These are phyloP conservation scores for Syrmaticus mikado DNA, from an alignment of 2,113 vertebrate genomes.

Conservation along the genomic window DNA sequence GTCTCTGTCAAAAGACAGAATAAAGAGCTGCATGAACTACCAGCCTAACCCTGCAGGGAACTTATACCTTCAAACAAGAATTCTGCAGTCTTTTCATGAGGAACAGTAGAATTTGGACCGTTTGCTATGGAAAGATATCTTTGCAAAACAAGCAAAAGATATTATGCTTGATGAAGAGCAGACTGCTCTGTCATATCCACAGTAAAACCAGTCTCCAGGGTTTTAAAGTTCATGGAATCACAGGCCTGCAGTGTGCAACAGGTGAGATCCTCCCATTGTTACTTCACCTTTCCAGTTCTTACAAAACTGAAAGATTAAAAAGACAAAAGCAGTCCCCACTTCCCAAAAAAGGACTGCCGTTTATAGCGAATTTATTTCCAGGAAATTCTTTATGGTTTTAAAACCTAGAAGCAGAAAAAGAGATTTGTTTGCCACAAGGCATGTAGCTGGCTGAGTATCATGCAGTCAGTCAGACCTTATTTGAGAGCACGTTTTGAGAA, in stretches of 20 bases:
- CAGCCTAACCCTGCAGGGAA: not conserved
- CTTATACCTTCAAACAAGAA: not conserved
- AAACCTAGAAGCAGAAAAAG: not conserved
- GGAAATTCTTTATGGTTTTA: not conserved
- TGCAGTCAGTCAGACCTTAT: not conserved
- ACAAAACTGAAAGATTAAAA: not conserved
- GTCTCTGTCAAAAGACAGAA: not conserved
- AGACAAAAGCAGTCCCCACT: not conserved
- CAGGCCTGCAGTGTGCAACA: not conserved
- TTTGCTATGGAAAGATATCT: not conserved
- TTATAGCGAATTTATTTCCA: not conserved
- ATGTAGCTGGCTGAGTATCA: not conserved
- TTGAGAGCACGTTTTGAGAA: not conserved
- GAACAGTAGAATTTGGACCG: not conserved
- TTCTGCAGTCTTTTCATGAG: not conserved
- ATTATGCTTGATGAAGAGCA: not conserved
- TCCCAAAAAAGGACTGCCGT: not conserved
- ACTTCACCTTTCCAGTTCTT: not conserved
- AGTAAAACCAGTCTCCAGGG: constrained; percentile 10
- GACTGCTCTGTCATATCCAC: constrained; percentile 26
- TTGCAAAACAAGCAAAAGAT: not conserved
- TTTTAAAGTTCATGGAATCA: constrained; percentile 8
- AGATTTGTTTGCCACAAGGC: not conserved
- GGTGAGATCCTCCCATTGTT: not conserved
- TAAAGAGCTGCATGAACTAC: not conserved